A percentile compares a stretch with the other conserved stretches of the same genome.
phyloP scores from a whole-genome alignment of 53 echinoderm and acorn worm species.

The Actinopyga echinites region DNA sequence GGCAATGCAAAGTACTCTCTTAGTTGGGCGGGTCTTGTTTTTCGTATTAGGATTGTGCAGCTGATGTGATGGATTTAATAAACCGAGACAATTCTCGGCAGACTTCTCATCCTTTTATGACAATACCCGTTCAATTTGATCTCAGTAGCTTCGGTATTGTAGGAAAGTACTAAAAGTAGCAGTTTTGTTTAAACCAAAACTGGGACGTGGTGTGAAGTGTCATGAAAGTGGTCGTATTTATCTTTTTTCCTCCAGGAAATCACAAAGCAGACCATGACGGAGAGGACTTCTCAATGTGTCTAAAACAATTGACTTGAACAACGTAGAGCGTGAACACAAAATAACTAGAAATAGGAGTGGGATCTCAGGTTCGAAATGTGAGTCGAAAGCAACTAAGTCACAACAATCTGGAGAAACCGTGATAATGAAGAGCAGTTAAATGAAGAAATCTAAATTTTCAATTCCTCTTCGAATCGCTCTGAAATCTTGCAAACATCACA shows the following conservation, averaged over 20 bases:
- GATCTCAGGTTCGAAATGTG: not conserved
- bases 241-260: not conserved
- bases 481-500: not conserved
- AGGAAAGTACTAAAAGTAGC: too few relatives aligned
- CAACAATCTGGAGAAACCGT: not conserved
- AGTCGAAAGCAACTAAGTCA: not conserved
- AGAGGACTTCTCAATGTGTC: not conserved
- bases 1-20: too few relatives aligned
- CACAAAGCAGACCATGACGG: not conserved
- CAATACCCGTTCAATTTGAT: too few relatives aligned
- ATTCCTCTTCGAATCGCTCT: conserved; percentile 5
- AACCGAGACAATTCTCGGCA: too few relatives aligned
- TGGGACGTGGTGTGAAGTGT: too few relatives aligned
- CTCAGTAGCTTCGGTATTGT: too few relatives aligned
- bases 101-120: too few relatives aligned
- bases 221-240: too few relatives aligned
- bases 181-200: too few relatives aligned
- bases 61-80: too few relatives aligned
- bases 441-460: not conserved
- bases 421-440: not conserved
- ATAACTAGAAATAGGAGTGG: not conserved
- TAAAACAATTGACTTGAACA: not conserved
- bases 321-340: not conserved
- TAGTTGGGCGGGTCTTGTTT: too few relatives aligned
- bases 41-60: too few relatives aligned